Evolutionary conservation across 2,113 vertebrate genomes (phyloP), one percentile per base, ranked within the genome.

Genomic region (Perccottus glenii): DNA sequence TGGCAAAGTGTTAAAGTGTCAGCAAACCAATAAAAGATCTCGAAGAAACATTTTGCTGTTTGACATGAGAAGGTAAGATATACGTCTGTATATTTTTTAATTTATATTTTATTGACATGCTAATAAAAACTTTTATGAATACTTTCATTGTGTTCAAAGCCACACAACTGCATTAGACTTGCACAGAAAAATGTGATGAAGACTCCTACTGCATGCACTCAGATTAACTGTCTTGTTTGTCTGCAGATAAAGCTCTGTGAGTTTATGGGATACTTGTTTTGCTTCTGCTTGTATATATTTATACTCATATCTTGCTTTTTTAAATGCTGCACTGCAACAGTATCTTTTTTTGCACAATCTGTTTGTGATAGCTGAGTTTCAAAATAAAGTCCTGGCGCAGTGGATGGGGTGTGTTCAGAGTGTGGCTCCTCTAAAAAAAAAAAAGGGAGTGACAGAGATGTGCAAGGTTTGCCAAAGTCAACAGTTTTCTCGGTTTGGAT

Each of bases 391-490:
- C 67, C 57, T 65, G 64, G 40, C 57, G 62, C 42, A 68, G 60
- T 46, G 61, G 47, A 5, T 9, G 64, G 58, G 50, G 57, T 7
- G 55, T 78, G 74, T 53, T 44, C 49, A 27, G 32, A 46, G 53
- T 51, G 40, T 72, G 68, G 70, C 79, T 78, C 52, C 36, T 87
- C 55, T 75, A 50, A 69, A 70, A 55, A 66, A 50, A 69, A 70
- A 55, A 66, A 66, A 84, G 65, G 16, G 61, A 55, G 67, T 14
- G 60, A 67, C 73, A 78, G 65, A 72, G 64, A 64, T 47, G 55
- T 60, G 72, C 58, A 33, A 42, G n/a, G 4, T 71, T 67, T 87
- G 88, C 83, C 88, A 90, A 90, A 84, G 84, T 85, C 90, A 92
- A 90, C 78, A 49, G 74, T 84, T 86, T 87, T 85, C 70, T 78